Conservation (phyloP, 2,113 vertebrate genomes). For the Melospiza melodia region DNA sequence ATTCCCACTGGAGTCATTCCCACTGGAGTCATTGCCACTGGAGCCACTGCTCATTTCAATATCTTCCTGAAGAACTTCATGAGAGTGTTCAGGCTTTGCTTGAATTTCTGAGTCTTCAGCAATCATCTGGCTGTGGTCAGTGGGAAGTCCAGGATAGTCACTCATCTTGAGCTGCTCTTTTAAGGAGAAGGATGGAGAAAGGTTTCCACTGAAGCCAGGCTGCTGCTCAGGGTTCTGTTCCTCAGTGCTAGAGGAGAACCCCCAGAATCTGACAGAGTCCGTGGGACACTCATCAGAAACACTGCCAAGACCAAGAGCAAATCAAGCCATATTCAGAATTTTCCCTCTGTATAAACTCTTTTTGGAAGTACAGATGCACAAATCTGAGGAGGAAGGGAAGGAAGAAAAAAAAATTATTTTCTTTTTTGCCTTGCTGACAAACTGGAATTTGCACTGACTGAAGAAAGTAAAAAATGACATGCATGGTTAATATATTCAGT, state of each 20-base stretch:
- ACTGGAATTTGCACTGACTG: neutral
- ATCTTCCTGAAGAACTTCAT: conserved; percentile 79
- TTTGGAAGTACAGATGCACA: conserved; percentile 12
- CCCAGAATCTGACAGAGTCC: conserved; percentile 35
- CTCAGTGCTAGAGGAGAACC: conserved; percentile 67
- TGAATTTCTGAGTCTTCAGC: conserved; percentile 77
- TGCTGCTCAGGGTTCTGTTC: conserved; percentile 61
- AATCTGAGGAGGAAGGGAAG: conserved; percentile 26
- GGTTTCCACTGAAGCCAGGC: neutral
- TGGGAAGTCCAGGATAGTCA: conserved; percentile 70
- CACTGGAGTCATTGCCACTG: conserved; percentile 83
- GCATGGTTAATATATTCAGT: neutral
- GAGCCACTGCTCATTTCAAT: conserved; percentile 87
- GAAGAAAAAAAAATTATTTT: neutral
- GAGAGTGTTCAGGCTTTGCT: conserved; percentile 61
- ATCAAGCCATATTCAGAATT: conserved; percentile 43
- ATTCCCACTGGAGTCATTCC: conserved; percentile 84
- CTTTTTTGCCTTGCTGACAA: neutral
- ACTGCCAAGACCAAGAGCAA: neutral
- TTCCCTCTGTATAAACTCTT: neutral
- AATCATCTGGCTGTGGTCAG: conserved; percentile 63
- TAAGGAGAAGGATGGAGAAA: conserved; percentile 44
- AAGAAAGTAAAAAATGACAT: neutral
- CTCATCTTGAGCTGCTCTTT: conserved; percentile 74
- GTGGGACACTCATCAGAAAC: conserved; percentile 66